These are phyloP conservation scores for Brachionus sp. DNA, from an alignment of 1,140 invertebrate genomes.

Conservation along the genomic window DNA sequence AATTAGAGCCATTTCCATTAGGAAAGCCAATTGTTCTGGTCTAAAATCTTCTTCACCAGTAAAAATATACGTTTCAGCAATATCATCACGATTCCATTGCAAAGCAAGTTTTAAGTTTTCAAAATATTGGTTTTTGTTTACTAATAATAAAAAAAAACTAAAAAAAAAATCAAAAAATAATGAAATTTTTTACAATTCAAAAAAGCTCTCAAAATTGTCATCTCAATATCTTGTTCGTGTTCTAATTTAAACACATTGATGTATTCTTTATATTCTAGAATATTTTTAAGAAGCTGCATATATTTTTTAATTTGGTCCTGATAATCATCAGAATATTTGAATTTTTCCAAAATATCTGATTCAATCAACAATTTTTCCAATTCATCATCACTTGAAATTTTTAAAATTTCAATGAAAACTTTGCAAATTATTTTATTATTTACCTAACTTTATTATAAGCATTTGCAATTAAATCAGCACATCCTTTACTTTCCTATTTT, in stretches of 20 bases:
- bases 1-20: conserved; percentile 75
- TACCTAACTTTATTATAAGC: conserved; percentile 48
- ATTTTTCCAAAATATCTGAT: not conserved
- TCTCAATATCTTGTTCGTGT: conserved; percentile 30
- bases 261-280: not conserved
- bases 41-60: conserved; percentile 47
- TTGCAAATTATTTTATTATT: not conserved
- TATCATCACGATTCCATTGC: conserved; percentile 48
- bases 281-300: not conserved
- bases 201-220: conserved; percentile 28
- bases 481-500: conserved; percentile 55
- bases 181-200: not conserved
- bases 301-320: not conserved
- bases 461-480: conserved; percentile 58
- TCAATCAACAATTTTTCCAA: not conserved
- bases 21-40: conserved; percentile 50
- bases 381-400: not conserved
- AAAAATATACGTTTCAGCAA: conserved; percentile 48
- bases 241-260: conserved; percentile 21
- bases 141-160: not conserved
- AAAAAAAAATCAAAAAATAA: not conserved
- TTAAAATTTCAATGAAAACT: not conserved
- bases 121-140: conserved; percentile 9
- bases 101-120: conserved; percentile 48
- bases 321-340: not conserved